Percentiles rank a stretch among this genome's conserved stretches.
phyloP scores from a whole-genome alignment of 2,113 vertebrate species.

The Cranoglanis bouderius region DNA sequence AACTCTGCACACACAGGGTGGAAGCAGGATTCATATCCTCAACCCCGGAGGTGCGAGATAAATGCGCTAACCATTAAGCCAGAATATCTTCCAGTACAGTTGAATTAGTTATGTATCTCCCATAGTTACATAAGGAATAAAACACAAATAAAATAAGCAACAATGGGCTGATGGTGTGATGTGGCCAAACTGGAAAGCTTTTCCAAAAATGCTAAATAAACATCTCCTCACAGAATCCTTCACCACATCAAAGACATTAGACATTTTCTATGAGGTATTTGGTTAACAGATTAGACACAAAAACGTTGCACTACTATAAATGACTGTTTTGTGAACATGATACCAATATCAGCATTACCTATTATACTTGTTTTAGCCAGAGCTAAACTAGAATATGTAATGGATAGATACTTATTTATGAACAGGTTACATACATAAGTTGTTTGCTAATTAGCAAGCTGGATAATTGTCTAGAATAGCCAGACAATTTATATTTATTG shows the following conservation, averaged over 20 bases:
- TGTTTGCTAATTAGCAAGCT: background rate
- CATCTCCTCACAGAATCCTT: background rate
- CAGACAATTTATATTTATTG: background rate
- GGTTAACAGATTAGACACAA: background rate
- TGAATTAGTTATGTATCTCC: background rate
- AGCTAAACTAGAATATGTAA: background rate
- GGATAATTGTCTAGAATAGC: background rate
- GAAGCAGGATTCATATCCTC: no score
- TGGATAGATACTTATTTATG: background rate
- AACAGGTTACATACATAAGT: background rate
- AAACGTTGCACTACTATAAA: background rate
- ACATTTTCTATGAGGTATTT: background rate
- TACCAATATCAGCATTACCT: background rate
- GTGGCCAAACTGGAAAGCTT: background rate
- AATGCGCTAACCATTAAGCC: no score
- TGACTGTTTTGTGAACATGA: background rate
- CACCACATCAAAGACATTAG: background rate
- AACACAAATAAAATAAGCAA: no score
- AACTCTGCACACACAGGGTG: no score
- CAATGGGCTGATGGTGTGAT: background rate
- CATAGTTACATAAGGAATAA: background rate
- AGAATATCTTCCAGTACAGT: background rate
- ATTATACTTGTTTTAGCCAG: background rate
- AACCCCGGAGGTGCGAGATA: no score
- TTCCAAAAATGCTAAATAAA: background rate